Conservation (phyloP, 2,888 invertebrate genomes). For the Mesorhabditis spiculigera region DNA sequence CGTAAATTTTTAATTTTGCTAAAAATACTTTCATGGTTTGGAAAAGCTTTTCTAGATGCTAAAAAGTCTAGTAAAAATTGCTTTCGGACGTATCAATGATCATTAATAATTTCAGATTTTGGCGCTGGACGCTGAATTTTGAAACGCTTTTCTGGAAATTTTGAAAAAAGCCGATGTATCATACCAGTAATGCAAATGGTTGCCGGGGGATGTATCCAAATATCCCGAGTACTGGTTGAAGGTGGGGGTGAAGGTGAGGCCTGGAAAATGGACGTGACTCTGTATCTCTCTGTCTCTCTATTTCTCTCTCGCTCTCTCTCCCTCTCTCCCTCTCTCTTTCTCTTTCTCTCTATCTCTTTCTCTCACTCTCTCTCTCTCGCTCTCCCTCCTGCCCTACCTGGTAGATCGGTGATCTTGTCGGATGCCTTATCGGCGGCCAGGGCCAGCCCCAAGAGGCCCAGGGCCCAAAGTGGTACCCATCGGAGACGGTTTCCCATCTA, state of each 20-base stretch:
- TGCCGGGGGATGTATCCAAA: conserved; percentile 38
- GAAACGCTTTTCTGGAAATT: background rate
- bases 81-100: background rate
- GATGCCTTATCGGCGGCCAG: conserved; percentile 4
- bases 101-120: background rate
- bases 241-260: conserved; percentile 36
- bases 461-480: too few species aligned
- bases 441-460: background rate
- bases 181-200: conserved; percentile 62
- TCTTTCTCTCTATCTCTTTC: too few species aligned
- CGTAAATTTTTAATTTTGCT: too few species aligned
- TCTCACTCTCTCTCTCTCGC: too few species aligned
- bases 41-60: too few species aligned
- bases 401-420: background rate
- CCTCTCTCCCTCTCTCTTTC: too few species aligned
- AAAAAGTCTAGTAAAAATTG: too few species aligned
- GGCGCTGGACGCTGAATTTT: background rate
- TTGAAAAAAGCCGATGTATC: conserved; percentile 8
- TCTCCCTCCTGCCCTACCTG: background rate
- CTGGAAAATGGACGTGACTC: conserved; percentile 23
- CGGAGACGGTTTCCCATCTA: too few species aligned
- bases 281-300: too few species aligned
- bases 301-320: too few species aligned
- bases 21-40: too few species aligned
- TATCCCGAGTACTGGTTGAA: conserved; percentile 63